Conservation (phyloP, 2,888 invertebrate species). For the Mycogona germanica region DNA sequence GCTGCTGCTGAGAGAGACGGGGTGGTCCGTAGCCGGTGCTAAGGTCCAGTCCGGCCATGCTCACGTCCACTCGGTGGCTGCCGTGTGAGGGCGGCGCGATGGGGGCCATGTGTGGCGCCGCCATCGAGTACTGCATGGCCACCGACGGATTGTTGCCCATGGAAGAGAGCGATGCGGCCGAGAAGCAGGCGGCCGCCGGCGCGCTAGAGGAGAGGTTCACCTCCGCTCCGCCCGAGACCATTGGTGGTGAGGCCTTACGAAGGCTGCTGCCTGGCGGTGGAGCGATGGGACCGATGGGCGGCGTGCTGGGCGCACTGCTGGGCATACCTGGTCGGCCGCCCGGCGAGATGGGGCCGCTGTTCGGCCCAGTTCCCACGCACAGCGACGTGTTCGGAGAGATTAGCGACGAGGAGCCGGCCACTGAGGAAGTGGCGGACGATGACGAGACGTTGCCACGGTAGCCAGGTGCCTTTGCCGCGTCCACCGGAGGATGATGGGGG, state of each 20-base stretch:
- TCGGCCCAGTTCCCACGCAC: not conserved
- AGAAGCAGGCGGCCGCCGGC: not conserved
- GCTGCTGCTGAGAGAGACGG: too few species aligned
- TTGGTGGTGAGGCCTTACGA: slow-evolving; percentile 13
- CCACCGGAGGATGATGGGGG: slow-evolving; percentile 43
- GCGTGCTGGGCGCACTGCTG: slow-evolving; percentile 16
- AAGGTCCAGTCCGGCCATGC: not conserved
- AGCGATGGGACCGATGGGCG: slow-evolving; percentile 20
- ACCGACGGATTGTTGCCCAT: not conserved
- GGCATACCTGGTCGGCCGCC: slow-evolving; percentile 1
- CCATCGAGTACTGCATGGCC: not conserved
- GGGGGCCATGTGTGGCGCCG: not conserved
- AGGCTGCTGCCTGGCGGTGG: slow-evolving; percentile 12
- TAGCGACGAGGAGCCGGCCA: not conserved
- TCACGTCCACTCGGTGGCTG: not conserved
- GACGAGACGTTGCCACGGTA: slow-evolving; percentile 51
- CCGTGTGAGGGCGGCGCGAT: not conserved
- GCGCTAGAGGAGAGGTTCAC: slow-evolving; percentile 8
- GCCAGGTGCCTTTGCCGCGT: slow-evolving; percentile 81
- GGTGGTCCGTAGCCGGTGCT: not conserved
- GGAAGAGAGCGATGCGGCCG: not conserved
- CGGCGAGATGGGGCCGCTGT: not conserved
- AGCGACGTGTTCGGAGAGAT: not conserved
- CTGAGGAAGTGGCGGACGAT: slow-evolving; percentile 11
- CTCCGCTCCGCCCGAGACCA: not conserved